Base-by-base conservation (phyloP, 2,113 vertebrate species). In the Nycticryphes semicollaris region DNA sequence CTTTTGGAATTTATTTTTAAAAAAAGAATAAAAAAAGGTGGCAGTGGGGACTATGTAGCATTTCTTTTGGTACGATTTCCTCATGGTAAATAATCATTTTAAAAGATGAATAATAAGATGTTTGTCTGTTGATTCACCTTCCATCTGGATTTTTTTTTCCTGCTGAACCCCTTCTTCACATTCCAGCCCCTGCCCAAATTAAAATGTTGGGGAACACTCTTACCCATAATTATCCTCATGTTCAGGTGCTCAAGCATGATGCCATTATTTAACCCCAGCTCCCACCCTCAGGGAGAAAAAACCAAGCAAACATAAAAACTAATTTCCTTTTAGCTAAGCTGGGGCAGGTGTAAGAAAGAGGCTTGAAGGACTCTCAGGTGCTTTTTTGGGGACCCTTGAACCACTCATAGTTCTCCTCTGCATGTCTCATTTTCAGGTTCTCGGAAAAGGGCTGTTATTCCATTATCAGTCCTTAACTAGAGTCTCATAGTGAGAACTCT, bases 31-130 rank as follows among this genome's bases (percentile, higher is more conserved):
- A 22, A 16, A 70, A 24, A 15, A 59, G 19, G 14, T 47, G 30
- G 3, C 25, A 25, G 1, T 45, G 20, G 28, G 6, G 11, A 5
- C 51, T 64, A 51, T 22, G 14, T 60, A 0, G 28, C 6, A 8
- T 67, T 91, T 67, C 35, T 54, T 70, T 64, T n/a, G 51, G 33
- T 45, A 4, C 7, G 30, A 3, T 82, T 60, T 85, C 8, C 53
- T 69, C 8, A 1, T 53, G 47, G 22, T 48, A 41, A 51, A 56
- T 68, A 70, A 48, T 7, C 2, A 47, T 87, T 78, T 77, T 68
- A 22, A 18, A 69, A 62, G 54, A 4, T 31, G 6, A 82, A 31
- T 7, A n/a, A 23, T 1, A 17, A 19, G 1, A 22, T 74, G 1
- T 48, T 91, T 72, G 21, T 30, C 22, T 22, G 8, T 45, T 14